Evolutionary conservation across 2,888 invertebrate species (phyloP), one percentile per base, ranked within the genome.

Genomic region (Bembecia ichneumoniformis): DNA sequence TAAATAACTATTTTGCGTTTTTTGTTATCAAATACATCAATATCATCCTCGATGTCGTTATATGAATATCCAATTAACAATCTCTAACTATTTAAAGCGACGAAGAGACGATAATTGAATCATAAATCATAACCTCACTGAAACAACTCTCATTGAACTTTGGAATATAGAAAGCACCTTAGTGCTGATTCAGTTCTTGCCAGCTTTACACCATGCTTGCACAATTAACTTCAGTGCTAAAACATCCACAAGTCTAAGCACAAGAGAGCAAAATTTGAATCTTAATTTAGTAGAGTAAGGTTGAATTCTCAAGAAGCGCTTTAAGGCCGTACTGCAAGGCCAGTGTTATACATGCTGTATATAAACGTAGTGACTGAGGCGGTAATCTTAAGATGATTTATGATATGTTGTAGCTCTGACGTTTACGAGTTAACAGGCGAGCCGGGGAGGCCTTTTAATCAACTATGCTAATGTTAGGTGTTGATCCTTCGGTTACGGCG

Each of bases 311-410:
- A 35, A 35, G 58, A 55, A 4, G 49, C 60, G 1, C 47, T 52
- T 2, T 64, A 68, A 50, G 66, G 70, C 43, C 54, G 63, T 60
- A 60, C 60, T 58, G 60, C 72, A 52, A 60, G 62, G 48, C 66
- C 68, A 56, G 63, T 66, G 62, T 66, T 70, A 64, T 68, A 72
- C 14, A 17, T 15, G 16, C 14, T 13, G 44, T 44, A 44, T 17
- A 15, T 40, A 68, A 70, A 64, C 72, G 68, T 72, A 74, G 71
- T 74, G 71, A 77, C 75, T 76, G 77, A 78, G 75, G 74, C 78
- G 74, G 28, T 81, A 81, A 82, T 82, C 80, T 82, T 80, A 74
- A 81, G 82, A 86, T 87, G 86, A 87, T 86, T 87, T 86, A 87
- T 86, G 82, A 81, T 72, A 75, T 76, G 77, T 77, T 71, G 75